phyloP scores from a whole-genome alignment of 2,888 invertebrate genomes.

The Drosophila longiperda region DNA sequence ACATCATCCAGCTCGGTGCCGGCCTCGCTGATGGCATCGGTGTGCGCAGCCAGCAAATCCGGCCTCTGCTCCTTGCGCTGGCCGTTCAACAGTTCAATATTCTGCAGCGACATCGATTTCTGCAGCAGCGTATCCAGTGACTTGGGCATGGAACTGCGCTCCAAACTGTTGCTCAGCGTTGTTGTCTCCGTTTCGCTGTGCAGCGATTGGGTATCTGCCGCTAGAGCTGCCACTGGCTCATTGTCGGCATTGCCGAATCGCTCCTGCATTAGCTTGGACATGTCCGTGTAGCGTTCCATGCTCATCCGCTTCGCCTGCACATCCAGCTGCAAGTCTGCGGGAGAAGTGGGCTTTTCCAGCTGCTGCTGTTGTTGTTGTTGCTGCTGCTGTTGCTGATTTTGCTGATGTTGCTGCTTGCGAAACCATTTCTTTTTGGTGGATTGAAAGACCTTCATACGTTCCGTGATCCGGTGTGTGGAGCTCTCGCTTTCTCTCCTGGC shows the following conservation, averaged over 20 bases:
- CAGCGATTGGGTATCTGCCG: constrained; percentile 49
- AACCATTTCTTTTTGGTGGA: constrained; percentile 89
- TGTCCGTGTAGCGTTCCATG: constrained; percentile 90
- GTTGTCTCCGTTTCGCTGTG: constrained; percentile 80
- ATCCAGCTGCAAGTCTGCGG: constrained; percentile 86
- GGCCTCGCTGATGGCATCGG: constrained; percentile 82
- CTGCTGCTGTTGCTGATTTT: constrained; percentile 43
- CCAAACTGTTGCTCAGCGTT: constrained; percentile 75
- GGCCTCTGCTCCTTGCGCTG: constrained; percentile 78
- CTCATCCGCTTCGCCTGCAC: constrained; percentile 89
- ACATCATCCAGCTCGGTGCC: constrained; percentile 82
- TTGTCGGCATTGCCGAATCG: constrained; percentile 86
- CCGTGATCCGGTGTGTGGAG: constrained; percentile 79
- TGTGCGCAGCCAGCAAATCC: constrained; percentile 77
- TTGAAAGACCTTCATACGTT: constrained; percentile 85
- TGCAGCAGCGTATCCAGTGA: constrained; percentile 76
- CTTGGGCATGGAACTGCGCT: constrained; percentile 60
- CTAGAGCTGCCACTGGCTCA: constrained; percentile 6
- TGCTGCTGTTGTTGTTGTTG: constrained; percentile 31
- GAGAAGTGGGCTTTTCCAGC: constrained; percentile 20
- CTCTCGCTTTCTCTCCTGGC: constrained; percentile 28
- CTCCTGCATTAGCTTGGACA: constrained; percentile 90
- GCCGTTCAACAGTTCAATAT: constrained; percentile 82
- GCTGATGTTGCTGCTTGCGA: constrained; percentile 84
- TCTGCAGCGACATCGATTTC: constrained; percentile 84